Percentiles rank a stretch among this genome's conserved stretches.
Evolutionary conservation across 2,797 vertebrate species (phyloP).

Genomic region (Sebastes minor): DNA sequence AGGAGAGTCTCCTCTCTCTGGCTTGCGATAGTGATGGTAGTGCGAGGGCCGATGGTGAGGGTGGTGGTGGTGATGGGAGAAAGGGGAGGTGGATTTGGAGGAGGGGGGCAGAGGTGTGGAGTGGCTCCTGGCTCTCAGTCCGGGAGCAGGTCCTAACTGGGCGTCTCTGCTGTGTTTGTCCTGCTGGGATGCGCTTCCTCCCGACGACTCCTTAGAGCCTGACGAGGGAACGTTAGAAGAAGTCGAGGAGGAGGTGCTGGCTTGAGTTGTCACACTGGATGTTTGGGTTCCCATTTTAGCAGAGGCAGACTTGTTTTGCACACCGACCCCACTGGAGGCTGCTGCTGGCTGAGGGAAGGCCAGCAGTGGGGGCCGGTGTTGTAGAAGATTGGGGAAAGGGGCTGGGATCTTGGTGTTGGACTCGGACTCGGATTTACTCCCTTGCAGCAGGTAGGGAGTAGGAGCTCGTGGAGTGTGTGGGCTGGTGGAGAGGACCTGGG

Average conservation of each 20-base stretch:
- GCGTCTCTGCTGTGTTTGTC: conserved; percentile 84
- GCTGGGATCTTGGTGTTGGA: conserved; percentile 90
- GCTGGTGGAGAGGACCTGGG: conserved; percentile 82
- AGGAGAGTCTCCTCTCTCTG: conserved; percentile 85
- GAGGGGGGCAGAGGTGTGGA: conserved; percentile 92
- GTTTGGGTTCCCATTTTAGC: conserved; percentile 74
- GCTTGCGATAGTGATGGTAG: conserved; percentile 88
- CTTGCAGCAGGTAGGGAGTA: conserved; percentile 83
- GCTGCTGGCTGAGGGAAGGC: conserved; percentile 90
- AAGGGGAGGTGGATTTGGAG: conserved; percentile 86
- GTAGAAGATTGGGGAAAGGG: conserved; percentile 92
- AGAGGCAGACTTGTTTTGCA: conserved; percentile 81
- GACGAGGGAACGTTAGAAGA: conserved; percentile 79
- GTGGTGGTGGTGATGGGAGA: conserved; percentile 86
- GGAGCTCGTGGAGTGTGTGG: conserved; percentile 86
- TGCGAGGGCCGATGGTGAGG: conserved; percentile 89
- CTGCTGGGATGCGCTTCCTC: conserved; percentile 65
- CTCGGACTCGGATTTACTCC: conserved; percentile 79
- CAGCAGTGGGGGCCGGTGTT: conserved; percentile 90
- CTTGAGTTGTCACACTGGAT: conserved; percentile 71
- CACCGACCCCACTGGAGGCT: conserved; percentile 83
- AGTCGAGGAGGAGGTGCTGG: conserved; percentile 66
- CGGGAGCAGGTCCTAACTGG: conserved; percentile 80
- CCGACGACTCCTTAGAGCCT: conserved; percentile 78
- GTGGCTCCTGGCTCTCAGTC: conserved; percentile 91